Conservation (phyloP, 2,113 vertebrate species). For the Corapipo altera region DNA sequence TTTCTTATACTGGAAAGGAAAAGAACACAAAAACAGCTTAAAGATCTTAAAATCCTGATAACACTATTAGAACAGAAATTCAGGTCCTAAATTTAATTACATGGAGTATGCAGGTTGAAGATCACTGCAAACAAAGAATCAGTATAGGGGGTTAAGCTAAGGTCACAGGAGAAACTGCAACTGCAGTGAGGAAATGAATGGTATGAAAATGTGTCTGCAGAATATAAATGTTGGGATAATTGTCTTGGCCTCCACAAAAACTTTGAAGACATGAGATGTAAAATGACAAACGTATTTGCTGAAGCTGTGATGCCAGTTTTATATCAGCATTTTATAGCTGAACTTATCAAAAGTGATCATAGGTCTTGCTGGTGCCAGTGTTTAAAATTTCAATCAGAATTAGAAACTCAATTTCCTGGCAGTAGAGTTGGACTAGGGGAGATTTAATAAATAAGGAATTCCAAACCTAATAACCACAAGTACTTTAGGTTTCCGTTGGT, state of each 20-base stretch:
- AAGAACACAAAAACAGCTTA: neutral
- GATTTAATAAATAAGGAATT: neutral
- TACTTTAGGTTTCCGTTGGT: neutral
- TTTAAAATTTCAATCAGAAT: neutral
- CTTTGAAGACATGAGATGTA: fast-evolving
- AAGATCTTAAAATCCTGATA: constrained; percentile 1
- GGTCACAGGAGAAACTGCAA: neutral
- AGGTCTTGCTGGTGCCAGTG: neutral
- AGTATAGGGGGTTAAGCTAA: neutral
- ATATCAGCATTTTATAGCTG: neutral
- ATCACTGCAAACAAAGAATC: neutral
- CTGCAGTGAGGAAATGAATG: neutral
- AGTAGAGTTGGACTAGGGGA: neutral
- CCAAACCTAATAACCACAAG: neutral
- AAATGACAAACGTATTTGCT: neutral
- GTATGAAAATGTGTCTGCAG: neutral
- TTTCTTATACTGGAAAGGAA: neutral
- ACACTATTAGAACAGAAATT: neutral
- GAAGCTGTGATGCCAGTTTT: neutral
- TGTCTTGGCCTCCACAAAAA: neutral
- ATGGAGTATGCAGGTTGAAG: neutral
- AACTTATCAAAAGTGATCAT: neutral
- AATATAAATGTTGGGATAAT: neutral
- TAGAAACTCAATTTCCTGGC: neutral
- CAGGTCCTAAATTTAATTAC: constrained; percentile 42